A percentile compares a stretch with the other conserved stretches of the same genome.
These are phyloP conservation scores for Ctenodactylus gundi DNA, from an alignment of 2,113 vertebrate species.

Conservation along the genomic window DNA sequence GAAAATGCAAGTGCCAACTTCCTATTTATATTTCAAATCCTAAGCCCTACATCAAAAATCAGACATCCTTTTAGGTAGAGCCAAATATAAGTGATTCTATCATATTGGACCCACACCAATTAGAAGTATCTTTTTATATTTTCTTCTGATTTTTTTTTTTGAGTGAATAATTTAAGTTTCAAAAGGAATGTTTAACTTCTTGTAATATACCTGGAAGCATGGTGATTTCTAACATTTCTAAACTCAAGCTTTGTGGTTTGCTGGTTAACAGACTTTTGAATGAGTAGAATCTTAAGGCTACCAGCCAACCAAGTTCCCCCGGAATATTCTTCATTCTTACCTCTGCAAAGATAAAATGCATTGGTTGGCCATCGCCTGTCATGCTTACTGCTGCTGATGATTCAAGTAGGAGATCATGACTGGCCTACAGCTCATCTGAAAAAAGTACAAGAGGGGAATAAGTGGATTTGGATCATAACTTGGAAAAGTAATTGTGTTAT, in stretches of 20 bases:
- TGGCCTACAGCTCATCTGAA: background rate
- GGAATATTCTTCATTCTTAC: background rate
- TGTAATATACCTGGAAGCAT: background rate
- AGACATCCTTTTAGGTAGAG: background rate
- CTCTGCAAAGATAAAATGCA: background rate
- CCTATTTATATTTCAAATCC: background rate
- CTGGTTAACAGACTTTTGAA: background rate
- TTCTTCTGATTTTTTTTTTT: background rate
- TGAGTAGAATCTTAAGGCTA: background rate
- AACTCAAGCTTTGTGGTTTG: slow-evolving; percentile 17
- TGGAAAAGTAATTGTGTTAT: background rate
- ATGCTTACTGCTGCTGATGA: background rate
- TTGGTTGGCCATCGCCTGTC: background rate
- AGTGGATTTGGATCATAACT: background rate
- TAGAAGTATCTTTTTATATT: background rate
- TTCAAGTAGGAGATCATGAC: background rate
- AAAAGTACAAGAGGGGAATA: background rate
- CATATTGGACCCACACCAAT: slow-evolving; percentile 8
- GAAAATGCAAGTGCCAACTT: background rate
- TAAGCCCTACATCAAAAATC: background rate
- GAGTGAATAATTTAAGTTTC: slow-evolving; percentile 13
- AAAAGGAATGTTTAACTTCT: slow-evolving; percentile 22
- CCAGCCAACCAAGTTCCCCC: background rate
- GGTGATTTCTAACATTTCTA: background rate
- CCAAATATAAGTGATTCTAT: background rate